Evolutionary conservation across 2,888 invertebrate genomes (phyloP), one percentile per base, ranked within the genome.

Genomic region (Volucella bombylans): DNA sequence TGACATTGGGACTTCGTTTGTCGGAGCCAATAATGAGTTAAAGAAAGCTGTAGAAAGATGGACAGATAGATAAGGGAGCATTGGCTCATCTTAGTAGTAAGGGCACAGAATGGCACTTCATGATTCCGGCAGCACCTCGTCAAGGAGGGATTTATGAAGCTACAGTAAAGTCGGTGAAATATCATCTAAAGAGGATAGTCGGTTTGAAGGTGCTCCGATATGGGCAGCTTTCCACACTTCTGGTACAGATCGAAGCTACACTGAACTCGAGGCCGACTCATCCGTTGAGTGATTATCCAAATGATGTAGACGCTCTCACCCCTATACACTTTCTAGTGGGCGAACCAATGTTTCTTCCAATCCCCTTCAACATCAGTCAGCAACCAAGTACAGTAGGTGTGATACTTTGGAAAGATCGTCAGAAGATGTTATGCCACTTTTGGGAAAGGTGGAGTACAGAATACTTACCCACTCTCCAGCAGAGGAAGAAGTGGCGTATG

Each of bases 231-330:
- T 23, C 23, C 4, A 82, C 79, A 23, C 86, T 81, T 43, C 82
- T 81, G 41, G 80, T 77, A 8, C 82, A 83, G 0, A 83, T 83
- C 10, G 86, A 83, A 41, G 82, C 83, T n/a, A 82, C 79, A 0
- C 82, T 86, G 1, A 86, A 77, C 47, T 71, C 79, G 0, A 49
- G 65, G 49, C 79, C 82, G 55, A 49, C 14, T 45, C 68, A 78
- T 18, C 23, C 23, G 3, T 23, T 23, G 23, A 23, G 23, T 23
- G 23, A 23, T 23, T 1, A 23, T 23, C 23, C 23, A 23, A 23
- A 23, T 23, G 23, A 23, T 23, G 23, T 23, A 23, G 2, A 23
- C 2, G 3, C 23, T 23, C 23, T 23, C 23, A 1, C 23, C 23
- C 23, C 23, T 23, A 3, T 2, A 23, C 57, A 85, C 76, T 45